Evolutionary conservation across 2,888 invertebrate species (phyloP).

Genomic region (Amaurobius ferox): DNA sequence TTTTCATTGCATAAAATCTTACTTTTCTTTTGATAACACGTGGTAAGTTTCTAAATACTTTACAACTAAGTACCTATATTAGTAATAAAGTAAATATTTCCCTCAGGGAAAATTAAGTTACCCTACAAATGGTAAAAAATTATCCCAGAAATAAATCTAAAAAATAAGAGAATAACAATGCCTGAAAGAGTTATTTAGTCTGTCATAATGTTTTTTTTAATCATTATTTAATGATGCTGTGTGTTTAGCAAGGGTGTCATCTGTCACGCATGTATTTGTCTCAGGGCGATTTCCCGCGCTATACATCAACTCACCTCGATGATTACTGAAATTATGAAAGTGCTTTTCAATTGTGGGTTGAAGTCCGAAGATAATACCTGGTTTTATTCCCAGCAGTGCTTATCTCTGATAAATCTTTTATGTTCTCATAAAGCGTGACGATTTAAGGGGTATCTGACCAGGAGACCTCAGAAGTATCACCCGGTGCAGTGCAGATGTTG

Average conservation of each 20-base stretch:
- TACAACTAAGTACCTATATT: no score
- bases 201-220: neutral
- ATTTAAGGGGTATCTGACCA: slow-evolving; percentile 1
- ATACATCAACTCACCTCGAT: neutral
- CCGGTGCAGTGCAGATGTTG: slow-evolving; percentile 26
- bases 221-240: neutral
- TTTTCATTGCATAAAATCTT: no score
- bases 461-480: slow-evolving; percentile 12
- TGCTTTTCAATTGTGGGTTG: slow-evolving; percentile 27
- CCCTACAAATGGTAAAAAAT: no score
- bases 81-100: no score
- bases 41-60: no score
- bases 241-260: slow-evolving; percentile 10
- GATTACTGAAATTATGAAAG: neutral
- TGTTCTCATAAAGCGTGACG: slow-evolving; percentile 51
- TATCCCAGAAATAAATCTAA: no score
- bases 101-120: no score
- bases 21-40: no score
- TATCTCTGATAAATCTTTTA: slow-evolving; percentile 47
- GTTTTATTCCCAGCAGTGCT: slow-evolving; percentile 17
- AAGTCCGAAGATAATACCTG: slow-evolving; percentile 15
- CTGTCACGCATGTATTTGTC: neutral
- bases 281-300: neutral
- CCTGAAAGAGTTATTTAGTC: neutral
- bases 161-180: no score